phyloP scores from a whole-genome alignment of 2,113 vertebrate genomes.

The Puffinus mauretanicus region DNA sequence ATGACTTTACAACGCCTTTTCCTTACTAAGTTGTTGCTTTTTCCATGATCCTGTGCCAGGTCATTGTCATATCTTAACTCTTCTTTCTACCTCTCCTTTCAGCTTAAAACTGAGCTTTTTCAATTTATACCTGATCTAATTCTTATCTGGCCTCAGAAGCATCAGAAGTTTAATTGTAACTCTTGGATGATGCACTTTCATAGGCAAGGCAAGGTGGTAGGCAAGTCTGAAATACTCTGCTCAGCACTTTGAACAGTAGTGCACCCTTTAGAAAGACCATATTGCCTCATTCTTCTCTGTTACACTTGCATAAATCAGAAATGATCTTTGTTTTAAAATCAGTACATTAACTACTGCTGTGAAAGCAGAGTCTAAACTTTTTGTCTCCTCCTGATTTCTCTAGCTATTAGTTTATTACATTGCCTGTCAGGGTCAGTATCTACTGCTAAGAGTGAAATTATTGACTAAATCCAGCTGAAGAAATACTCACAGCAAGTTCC shows the following conservation, averaged over 20 bases:
- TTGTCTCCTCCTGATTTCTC: neutral
- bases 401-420: neutral
- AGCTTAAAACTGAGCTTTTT: neutral
- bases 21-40: neutral
- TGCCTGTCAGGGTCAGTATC: neutral
- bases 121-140: neutral
- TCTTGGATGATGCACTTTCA: neutral
- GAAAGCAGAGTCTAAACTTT: neutral
- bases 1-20: neutral
- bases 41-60: neutral
- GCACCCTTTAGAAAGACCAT: neutral
- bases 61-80: neutral
- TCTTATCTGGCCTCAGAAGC: neutral
- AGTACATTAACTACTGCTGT: neutral
- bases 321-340: neutral
- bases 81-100: neutral
- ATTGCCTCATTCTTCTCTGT: fast-evolving
- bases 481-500: neutral
- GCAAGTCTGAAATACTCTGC: neutral
- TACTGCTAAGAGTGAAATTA: neutral
- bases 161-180: neutral
- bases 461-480: neutral
- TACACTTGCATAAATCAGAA: neutral
- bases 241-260: neutral
- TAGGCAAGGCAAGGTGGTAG: neutral